Conservation (phyloP, 2,113 vertebrate species). For the Rhinoptilus africanus region DNA sequence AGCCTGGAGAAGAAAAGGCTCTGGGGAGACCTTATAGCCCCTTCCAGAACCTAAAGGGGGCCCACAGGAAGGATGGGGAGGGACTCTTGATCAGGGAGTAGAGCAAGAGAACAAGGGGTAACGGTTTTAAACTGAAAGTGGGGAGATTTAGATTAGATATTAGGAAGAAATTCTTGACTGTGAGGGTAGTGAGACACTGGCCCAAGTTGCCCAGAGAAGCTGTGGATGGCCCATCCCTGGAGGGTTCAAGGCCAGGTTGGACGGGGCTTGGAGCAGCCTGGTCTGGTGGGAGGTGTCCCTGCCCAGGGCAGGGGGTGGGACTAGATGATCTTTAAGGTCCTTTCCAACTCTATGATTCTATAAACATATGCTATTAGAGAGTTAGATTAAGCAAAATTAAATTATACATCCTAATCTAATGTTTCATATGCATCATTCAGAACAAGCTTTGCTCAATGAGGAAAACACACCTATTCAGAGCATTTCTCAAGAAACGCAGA, state of each 20-base stretch:
- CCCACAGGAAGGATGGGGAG: neutral
- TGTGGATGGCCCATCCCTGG: neutral
- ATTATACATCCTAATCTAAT: no score
- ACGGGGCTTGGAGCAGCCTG: neutral
- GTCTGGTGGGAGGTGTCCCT: neutral
- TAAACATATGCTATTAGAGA: neutral
- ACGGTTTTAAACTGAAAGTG: neutral
- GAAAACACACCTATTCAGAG: neutral
- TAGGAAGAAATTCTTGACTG: neutral
- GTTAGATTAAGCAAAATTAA: neutral
- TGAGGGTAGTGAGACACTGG: neutral
- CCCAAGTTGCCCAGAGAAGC: neutral
- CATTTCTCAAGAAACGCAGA: neutral
- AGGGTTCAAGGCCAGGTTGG: neutral
- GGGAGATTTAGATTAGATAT: neutral
- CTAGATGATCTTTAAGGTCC: neutral
- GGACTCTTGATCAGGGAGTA: neutral
- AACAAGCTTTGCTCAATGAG: neutral
- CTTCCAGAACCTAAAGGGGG: neutral
- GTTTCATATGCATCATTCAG: neutral
- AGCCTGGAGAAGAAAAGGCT: neutral
- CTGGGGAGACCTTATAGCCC: neutral
- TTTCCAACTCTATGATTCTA: neutral
- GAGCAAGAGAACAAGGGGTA: fast-evolving
- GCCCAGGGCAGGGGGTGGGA: neutral